These are phyloP conservation scores for Myiopsitta monachus DNA, from an alignment of 2,113 vertebrate genomes.

Conservation along the genomic window DNA sequence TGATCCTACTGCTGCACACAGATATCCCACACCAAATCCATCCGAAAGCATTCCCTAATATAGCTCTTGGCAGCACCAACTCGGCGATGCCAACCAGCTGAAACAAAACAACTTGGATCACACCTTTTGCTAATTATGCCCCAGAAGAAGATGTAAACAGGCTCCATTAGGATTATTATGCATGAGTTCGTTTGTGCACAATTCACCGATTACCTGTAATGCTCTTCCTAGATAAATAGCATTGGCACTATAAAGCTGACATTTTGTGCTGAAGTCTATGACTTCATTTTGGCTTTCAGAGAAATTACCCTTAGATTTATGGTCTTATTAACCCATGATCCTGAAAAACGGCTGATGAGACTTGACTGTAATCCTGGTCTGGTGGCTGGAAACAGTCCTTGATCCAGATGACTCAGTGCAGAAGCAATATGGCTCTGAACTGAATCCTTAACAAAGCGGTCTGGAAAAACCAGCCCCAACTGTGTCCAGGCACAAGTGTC, in stretches of 20 bases:
- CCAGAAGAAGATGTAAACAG: constrained; percentile 16
- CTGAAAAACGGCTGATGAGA: not conserved
- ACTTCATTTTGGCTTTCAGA: constrained; percentile 15
- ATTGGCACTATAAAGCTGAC: not conserved
- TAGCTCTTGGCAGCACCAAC: constrained; percentile 13
- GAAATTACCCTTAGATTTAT: not conserved
- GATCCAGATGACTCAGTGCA: not conserved
- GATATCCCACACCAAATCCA: constrained; percentile 3
- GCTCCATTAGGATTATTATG: constrained; percentile 28
- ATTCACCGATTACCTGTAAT: constrained; percentile 25
- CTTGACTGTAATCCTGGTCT: not conserved
- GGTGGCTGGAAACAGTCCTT: not conserved
- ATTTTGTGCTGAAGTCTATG: constrained; percentile 4
- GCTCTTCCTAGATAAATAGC: constrained; percentile 1
- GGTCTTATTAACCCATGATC: not conserved
- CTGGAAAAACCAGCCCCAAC: not conserved
- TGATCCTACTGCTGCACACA: not conserved
- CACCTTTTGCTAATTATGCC: constrained; percentile 35
- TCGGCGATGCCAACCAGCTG: not conserved
- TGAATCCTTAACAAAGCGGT: not conserved
- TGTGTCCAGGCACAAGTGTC: no score
- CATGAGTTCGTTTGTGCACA: constrained; percentile 26
- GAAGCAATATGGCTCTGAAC: not conserved
- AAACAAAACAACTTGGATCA: constrained; percentile 22
- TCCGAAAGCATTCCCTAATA: not conserved